Conservation (phyloP, 1,140 invertebrate genomes). For the Hylaeus volcanicus region DNA sequence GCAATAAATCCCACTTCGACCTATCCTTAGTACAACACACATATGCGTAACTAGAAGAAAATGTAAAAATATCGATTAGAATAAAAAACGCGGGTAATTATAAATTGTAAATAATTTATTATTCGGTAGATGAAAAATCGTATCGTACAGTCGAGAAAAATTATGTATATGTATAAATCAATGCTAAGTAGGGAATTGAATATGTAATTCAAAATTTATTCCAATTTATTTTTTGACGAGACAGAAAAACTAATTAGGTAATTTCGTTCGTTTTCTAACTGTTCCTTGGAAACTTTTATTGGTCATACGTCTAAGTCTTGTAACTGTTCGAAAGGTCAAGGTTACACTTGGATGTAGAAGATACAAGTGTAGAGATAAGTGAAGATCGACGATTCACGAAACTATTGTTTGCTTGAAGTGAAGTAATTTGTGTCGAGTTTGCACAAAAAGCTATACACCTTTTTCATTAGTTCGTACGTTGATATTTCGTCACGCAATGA, state of each 20-base stretch:
- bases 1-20: constrained; percentile 27
- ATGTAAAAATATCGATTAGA: background rate
- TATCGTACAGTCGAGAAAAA: background rate
- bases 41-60: constrained; percentile 3
- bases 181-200: too few relatives aligned
- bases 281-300: background rate
- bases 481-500: background rate
- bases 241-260: background rate
- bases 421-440: background rate
- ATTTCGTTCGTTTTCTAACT: background rate
- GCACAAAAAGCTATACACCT: background rate
- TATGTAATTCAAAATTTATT: background rate
- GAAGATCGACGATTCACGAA: background rate
- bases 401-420: background rate
- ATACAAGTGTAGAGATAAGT: constrained; percentile 18
- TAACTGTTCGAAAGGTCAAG: constrained; percentile 26
- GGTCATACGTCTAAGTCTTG: background rate
- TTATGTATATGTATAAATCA: background rate
- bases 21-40: background rate
- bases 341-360: background rate
- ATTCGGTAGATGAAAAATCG: background rate
- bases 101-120: background rate
- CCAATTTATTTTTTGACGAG: background rate
- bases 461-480: background rate
- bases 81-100: background rate